Evolutionary conservation across 2,113 vertebrate species (phyloP).

Genomic region (Halichoerus grypus): DNA sequence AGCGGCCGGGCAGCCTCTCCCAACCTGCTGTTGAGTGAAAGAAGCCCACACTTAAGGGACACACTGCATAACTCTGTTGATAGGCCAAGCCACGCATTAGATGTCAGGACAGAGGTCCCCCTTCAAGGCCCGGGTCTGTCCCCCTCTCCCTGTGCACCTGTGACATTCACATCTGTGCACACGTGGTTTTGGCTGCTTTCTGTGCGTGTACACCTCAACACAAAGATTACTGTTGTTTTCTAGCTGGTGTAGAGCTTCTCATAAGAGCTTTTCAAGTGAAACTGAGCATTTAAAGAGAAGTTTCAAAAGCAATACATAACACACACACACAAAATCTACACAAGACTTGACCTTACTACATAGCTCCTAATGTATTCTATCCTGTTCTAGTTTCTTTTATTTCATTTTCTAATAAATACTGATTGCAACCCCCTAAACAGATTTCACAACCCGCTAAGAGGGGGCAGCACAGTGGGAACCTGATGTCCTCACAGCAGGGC

Average conservation of each 20-base stretch:
- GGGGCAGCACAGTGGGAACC: not conserved
- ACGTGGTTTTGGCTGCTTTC: not conserved
- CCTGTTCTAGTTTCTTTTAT: not conserved
- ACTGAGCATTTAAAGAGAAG: not conserved
- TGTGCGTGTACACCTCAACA: not conserved
- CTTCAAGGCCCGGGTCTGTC: not conserved
- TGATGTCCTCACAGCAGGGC: not conserved
- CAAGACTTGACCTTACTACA: not conserved
- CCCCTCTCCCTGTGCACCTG: not conserved
- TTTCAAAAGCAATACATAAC: not conserved
- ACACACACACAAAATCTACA: not conserved
- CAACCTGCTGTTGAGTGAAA: accelerated
- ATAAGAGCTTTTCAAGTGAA: not conserved
- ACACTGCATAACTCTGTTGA: accelerated
- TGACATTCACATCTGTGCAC: not conserved
- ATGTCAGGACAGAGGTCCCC: not conserved
- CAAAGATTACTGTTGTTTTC: not conserved
- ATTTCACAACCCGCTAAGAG: not conserved
- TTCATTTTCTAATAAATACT: not conserved
- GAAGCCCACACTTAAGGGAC: no score
- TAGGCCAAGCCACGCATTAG: not conserved
- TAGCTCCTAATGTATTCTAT: not conserved
- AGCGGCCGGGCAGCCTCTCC: not conserved
- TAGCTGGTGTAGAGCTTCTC: not conserved
- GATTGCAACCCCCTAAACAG: not conserved